Base-by-base conservation (phyloP, 1,140 invertebrate species). In the Pseudomyrmex dendroicus region DNA sequence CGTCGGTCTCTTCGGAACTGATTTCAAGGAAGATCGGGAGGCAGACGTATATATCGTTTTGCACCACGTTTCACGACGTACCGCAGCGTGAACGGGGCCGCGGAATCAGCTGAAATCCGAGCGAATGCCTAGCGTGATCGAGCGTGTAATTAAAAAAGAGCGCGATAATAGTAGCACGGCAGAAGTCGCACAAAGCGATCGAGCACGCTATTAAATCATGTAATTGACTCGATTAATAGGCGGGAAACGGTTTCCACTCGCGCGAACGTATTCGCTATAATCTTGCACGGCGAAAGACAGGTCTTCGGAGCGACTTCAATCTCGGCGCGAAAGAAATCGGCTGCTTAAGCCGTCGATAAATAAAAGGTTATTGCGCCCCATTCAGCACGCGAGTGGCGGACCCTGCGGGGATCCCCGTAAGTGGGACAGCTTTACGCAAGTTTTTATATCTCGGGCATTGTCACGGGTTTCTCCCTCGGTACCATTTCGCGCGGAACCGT, bases 391-490 rank as follows among this genome's bases (percentile, higher is more conserved):
- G 84, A 82, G 67, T 50, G 57, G 61, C 17, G 35, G 68, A 62
- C 61, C 54, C 46, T 35, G 44, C 82, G 82, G 67, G 78, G 83
- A 84, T 73, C 73, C 73, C 63, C 13, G 57, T 84, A 89, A 90
- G 87, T 90, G 80, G 88, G 90, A 92, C 90, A 92, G 89, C 88
- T 92, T 92, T 92, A 91, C 91, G 90, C 91, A 91, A 91, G 90
- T 92, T 92, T 92, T 92, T 92, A 92, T 87, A 86, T 84, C 83
- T 86, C 35, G 80, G 22, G 82, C 85, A 92, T 91, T 92, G 91
- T 92, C 90, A 89, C 87, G 83, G 82, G 83, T 15, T 25, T 44
- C 73, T 35, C 35, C 35, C 35, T 63, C 73, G 44, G 35, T 57
- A 83, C 67, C 73, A 66, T 77, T 62, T 63, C 35, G 68, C 59